Conservation (phyloP, 2,888 invertebrate species). For the Monopis laevigella region DNA sequence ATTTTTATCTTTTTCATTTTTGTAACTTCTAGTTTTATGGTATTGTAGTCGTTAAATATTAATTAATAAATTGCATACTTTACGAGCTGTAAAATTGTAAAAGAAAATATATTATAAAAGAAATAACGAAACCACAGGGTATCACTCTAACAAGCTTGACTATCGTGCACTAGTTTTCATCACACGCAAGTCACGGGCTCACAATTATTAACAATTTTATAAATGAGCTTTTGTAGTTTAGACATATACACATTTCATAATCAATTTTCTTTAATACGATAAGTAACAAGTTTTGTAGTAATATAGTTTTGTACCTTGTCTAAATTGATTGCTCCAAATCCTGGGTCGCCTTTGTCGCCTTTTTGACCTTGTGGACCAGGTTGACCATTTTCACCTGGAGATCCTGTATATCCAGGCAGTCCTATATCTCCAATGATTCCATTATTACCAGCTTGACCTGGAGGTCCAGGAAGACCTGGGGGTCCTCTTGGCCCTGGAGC, state of each 20-base stretch:
- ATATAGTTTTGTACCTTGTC: slow-evolving; percentile 62
- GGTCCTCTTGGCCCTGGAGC: slow-evolving; percentile 82
- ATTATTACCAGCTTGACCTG: slow-evolving; percentile 75
- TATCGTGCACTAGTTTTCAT: slow-evolving; percentile 1
- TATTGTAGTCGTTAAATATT: no score
- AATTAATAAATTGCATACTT: no score
- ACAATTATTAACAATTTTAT: not conserved
- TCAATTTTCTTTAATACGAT: no score
- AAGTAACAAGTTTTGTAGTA: no score
- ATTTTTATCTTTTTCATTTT: no score
- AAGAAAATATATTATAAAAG: no score
- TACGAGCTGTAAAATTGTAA: no score
- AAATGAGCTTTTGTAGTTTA: slow-evolving; percentile 3
- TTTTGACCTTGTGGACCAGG: slow-evolving; percentile 70
- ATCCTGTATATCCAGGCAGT: slow-evolving; percentile 84
- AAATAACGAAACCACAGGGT: no score
- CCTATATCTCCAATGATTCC: slow-evolving; percentile 80
- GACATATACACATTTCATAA: no score
- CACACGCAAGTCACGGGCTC: slow-evolving; percentile 5
- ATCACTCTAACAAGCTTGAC: slow-evolving; percentile 5
- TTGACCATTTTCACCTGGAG: slow-evolving; percentile 73
- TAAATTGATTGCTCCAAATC: slow-evolving; percentile 38
- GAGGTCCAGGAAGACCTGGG: slow-evolving; percentile 74
- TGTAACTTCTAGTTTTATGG: no score
- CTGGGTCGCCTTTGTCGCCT: slow-evolving; percentile 79